Base-by-base conservation (phyloP, 2,888 invertebrate species). In the Chaetogeoica ovagalla region DNA sequence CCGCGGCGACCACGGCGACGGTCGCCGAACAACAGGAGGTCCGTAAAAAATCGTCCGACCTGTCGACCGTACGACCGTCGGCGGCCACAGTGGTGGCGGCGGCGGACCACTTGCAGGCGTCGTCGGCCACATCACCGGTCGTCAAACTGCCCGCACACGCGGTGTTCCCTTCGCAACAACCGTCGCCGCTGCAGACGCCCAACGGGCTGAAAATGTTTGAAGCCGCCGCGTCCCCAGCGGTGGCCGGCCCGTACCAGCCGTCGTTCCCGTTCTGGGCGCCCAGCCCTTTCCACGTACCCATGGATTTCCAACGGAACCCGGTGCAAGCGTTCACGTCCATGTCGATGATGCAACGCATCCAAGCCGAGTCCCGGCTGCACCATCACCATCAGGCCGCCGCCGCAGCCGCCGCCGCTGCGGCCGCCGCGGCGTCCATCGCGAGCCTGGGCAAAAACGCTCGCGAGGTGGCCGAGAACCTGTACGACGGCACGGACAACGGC, bases 211-310 rank as follows among this genome's bases (percentile, higher is more conserved):
- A 30, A 30, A 30, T 30, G 30, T 30, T 30, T 30, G 30, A 30
- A 30, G 13, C 87, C 89, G 81, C 77, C 37, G 23, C 63, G 48
- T 48, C 48, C 11, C 11, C 48, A 1, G 1, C 90, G 83, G 55
- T 55, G 19, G 90, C 90, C 82, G 68, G 68, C 52, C 57, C 69
- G 21, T 69, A 62, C 11, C 83, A 83, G 17, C 87, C 89, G 81
- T 91, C 92, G 23, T 92, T 94, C 85, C 91, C 91, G 72, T 94
- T 94, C 86, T 94, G 94, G 94, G 89, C 91, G n/a, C 88, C 90
- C 55, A 86, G 87, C 57, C 88, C 89, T 62, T 91, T 91, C 85
- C 87, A 87, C 62, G 88, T 48, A 86, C 87, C 1, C 86, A 93
- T 84, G 89, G 92, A 81, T 87, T 93, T 82, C 92, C 93, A 84